These are phyloP conservation scores for Cynopterus brachyotis DNA, from an alignment of 2,113 vertebrate species.

Conservation along the genomic window DNA sequence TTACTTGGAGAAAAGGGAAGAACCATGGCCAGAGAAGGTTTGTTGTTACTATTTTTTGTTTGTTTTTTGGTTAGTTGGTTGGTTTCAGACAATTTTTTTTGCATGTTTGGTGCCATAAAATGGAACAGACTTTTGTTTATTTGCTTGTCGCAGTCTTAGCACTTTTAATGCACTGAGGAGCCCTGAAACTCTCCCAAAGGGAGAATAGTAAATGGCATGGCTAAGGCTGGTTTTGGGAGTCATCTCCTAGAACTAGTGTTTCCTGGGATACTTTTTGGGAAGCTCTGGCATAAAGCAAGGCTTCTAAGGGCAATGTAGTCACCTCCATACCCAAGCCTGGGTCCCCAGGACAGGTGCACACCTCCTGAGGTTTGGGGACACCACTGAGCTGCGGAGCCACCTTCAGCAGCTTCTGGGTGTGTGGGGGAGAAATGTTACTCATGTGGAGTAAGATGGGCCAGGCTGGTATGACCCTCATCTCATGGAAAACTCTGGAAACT, in stretches of 20 bases:
- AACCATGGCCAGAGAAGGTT: neutral
- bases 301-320: neutral
- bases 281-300: neutral
- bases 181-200: neutral
- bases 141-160: neutral
- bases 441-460: fast-evolving
- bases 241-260: neutral
- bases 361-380: neutral
- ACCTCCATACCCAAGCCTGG: neutral
- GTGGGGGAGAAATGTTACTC: neutral
- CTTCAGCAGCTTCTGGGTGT: neutral
- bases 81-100: neutral
- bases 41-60: neutral
- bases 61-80: neutral
- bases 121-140: neutral
- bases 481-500: neutral
- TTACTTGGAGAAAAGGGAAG: neutral
- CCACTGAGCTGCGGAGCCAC: neutral
- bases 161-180: neutral
- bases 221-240: neutral
- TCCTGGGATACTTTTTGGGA: neutral
- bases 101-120: neutral
- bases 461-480: neutral
- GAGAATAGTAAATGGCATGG: neutral
- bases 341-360: neutral